Conservation (phyloP, 2,888 invertebrate species). For the Crepidodera aurea region DNA sequence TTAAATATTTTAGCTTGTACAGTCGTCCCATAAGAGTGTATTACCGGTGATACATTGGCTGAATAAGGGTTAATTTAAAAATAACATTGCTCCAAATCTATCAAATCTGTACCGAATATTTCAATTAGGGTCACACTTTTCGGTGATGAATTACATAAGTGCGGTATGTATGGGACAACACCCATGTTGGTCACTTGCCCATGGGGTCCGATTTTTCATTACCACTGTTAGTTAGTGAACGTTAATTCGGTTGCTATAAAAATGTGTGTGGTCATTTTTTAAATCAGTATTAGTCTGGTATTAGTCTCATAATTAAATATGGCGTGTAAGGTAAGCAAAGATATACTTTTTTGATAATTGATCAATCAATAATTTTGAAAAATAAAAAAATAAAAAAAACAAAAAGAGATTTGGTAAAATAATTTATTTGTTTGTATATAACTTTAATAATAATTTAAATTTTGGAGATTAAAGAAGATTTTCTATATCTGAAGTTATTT, state of each 20-base stretch:
- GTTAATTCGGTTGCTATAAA: slow-evolving; percentile 31
- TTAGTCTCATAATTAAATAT: slow-evolving; percentile 22
- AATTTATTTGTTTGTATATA: too few species aligned
- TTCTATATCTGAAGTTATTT: too few species aligned
- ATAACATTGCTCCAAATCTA: slow-evolving; percentile 28
- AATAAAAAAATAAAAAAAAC: too few species aligned
- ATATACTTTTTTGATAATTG: background rate
- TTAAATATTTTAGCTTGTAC: too few species aligned
- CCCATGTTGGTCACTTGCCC: slow-evolving; percentile 19
- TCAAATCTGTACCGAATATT: slow-evolving; percentile 25
- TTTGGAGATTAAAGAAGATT: too few species aligned
- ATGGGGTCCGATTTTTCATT: slow-evolving; percentile 22
- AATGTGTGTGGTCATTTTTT: slow-evolving; percentile 29
- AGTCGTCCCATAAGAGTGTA: too few species aligned
- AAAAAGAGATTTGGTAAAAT: too few species aligned
- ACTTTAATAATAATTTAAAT: too few species aligned
- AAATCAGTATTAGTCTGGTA: slow-evolving; percentile 32
- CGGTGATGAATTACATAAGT: slow-evolving; percentile 30
- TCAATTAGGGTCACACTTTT: slow-evolving; percentile 31
- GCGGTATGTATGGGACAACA: slow-evolving; percentile 15
- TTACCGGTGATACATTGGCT: too few species aligned
- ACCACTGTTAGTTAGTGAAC: slow-evolving; percentile 27
- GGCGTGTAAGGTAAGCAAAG: slow-evolving; percentile 31
- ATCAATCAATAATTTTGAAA: too few species aligned
- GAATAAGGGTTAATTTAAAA: too few species aligned